Percentiles rank a stretch among this genome's conserved stretches.
Evolutionary conservation across 2,113 vertebrate species (phyloP).

Genomic region (Stictonetta naevosa): DNA sequence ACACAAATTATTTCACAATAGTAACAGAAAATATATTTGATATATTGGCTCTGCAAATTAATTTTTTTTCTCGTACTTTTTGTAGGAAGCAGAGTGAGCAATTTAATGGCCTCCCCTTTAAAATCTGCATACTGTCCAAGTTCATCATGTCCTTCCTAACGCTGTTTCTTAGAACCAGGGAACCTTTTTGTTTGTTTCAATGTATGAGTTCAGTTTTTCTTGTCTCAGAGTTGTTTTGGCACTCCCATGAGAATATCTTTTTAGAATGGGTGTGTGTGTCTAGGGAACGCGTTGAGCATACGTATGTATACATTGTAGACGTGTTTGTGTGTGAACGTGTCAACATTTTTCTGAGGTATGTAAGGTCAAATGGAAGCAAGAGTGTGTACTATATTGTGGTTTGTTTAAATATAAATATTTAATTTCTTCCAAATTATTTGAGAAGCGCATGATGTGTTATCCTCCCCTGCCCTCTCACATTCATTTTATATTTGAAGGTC

Average conservation of each 20-base stretch:
- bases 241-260: neutral
- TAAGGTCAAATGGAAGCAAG: neutral
- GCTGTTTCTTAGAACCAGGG: neutral
- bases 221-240: neutral
- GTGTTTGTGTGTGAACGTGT: neutral
- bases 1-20: neutral
- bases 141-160: neutral
- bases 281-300: neutral
- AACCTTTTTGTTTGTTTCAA: neutral
- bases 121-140: neutral
- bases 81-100: neutral
- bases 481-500: neutral
- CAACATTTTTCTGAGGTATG: neutral
- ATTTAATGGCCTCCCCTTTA: neutral
- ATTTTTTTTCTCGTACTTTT: neutral
- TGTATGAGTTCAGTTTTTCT: neutral
- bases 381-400: neutral
- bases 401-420: slow-evolving; percentile 4
- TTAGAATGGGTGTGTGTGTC: neutral
- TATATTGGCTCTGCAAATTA: neutral
- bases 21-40: neutral
- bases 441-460: neutral
- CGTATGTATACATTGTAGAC: neutral
- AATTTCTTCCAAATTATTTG: neutral
- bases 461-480: neutral